Evolutionary conservation across 2,797 vertebrate species (phyloP).

Genomic region (Liasis olivaceus): DNA sequence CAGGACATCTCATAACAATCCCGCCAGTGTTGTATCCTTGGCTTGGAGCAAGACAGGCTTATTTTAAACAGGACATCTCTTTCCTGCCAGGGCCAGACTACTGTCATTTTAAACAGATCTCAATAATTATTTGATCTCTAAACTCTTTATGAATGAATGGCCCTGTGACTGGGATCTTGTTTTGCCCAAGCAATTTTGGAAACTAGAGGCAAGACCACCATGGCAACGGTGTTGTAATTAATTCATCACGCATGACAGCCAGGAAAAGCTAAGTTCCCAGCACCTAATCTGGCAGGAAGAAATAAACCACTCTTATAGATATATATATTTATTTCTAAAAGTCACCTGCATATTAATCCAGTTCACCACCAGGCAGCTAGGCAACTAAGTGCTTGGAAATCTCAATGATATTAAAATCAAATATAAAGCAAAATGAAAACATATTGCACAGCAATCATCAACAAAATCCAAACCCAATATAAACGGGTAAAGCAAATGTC

Average conservation of each 20-base stretch:
- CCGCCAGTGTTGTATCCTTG: neutral
- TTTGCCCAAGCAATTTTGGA: neutral
- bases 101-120: neutral
- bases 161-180: neutral
- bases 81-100: neutral
- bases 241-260: neutral
- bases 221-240: neutral
- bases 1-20: conserved; percentile 1
- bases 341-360: neutral
- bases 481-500: neutral
- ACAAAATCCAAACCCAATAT: neutral
- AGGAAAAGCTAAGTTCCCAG: neutral
- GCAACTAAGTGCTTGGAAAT: neutral
- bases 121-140: neutral
- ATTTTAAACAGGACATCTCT: neutral
- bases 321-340: neutral
- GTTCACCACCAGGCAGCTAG: neutral
- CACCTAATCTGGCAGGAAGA: neutral
- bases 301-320: neutral
- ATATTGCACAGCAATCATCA: neutral
- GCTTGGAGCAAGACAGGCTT: neutral
- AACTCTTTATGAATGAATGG: neutral
- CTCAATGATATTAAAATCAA: neutral
- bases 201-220: neutral
- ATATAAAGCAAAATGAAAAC: neutral